These are phyloP conservation scores for Hyposoter didymator DNA, from an alignment of 2,888 invertebrate species.

Conservation along the genomic window DNA sequence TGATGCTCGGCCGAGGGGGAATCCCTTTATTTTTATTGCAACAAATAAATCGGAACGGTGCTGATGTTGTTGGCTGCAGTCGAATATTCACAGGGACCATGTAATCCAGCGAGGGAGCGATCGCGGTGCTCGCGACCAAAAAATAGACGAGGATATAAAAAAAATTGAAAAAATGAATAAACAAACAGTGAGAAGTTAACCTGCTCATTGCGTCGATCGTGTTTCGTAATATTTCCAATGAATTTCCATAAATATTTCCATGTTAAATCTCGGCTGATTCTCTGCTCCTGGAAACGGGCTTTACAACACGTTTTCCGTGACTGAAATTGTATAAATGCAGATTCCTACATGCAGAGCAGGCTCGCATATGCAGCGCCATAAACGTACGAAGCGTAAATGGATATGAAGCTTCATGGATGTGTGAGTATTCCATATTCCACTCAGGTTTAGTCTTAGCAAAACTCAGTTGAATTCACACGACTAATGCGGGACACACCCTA, in stretches of 20 bases:
- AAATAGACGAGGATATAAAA: background rate
- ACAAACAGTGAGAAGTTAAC: background rate
- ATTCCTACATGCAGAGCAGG: slow-evolving; percentile 3
- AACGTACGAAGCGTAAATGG: slow-evolving; percentile 4
- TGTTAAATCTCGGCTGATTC: background rate
- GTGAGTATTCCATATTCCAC: slow-evolving; percentile 66
- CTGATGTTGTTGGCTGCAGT: slow-evolving; percentile 49
- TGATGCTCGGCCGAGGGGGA: slow-evolving; percentile 59
- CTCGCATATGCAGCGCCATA: background rate
- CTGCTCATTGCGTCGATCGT: background rate
- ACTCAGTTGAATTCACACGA: slow-evolving; percentile 68
- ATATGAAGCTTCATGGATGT: slow-evolving; percentile 17
- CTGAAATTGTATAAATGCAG: slow-evolving; percentile 12
- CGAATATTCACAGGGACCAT: slow-evolving; percentile 33
- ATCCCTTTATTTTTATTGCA: slow-evolving; percentile 67
- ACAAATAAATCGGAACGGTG: slow-evolving; percentile 65
- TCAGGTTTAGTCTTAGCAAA: slow-evolving; percentile 65
- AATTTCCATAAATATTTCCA: slow-evolving; percentile 8
- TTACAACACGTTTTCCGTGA: background rate
- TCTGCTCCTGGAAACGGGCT: background rate
- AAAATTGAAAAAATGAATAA: background rate
- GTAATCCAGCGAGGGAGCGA: slow-evolving; percentile 10
- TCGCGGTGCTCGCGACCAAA: slow-evolving; percentile 16
- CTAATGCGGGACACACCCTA: slow-evolving; percentile 70
- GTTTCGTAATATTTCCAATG: background rate